Base-by-base conservation (phyloP, 2,888 invertebrate genomes). In the Epirrita christyi region DNA sequence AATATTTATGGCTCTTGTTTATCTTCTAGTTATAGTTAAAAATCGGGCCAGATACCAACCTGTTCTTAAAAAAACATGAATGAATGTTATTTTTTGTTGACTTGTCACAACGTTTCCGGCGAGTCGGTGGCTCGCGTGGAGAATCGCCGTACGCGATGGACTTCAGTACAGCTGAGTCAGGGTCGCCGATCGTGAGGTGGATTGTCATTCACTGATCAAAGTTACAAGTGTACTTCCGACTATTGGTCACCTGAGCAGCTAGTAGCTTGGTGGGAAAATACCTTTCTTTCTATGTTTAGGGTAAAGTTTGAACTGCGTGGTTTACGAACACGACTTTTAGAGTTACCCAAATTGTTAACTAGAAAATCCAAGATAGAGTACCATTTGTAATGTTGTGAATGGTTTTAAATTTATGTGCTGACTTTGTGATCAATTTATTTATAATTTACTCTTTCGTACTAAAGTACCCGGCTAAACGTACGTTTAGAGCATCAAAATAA, bases 51-150 rank as follows among this genome's bases (percentile, higher is more conserved):
- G 53, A 40, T 57, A 72, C 75, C 67, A 68, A 86, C 86, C 86
- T 83, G 88, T 85, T 81, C 71, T 63, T 73, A 67, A 65, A 85
- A 89, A 87, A 78, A 88, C 76, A 85, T 89, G 88, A 90, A 90
- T 88, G 90, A 83, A 86, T 85, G 83, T 82, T 70, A 81, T 85
- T 91, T 92, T 92, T 92, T 91, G 89, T 92, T 78, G 76, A 88
- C 88, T 87, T 89, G 90, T 89, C 88, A 81, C 80, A 88, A 80
- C 76, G 84, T 89, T 91, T 91, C 91, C 91, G 90, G 88, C 80
- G 77, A 75, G 73, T 72, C 80, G 73, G 62, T 67, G 70, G 72
- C 75, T 77, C 79, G 85, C 91, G 89, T 92, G 88, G 83, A 83
- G 87, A 92, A 92, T 92, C 81, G 88, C 61, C 75, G 85, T 86